A percentile compares a stretch with the other conserved stretches of the same genome.
Conservation (phyloP, 2,113 vertebrate genomes). For the Phaethon lepturus region DNA sequence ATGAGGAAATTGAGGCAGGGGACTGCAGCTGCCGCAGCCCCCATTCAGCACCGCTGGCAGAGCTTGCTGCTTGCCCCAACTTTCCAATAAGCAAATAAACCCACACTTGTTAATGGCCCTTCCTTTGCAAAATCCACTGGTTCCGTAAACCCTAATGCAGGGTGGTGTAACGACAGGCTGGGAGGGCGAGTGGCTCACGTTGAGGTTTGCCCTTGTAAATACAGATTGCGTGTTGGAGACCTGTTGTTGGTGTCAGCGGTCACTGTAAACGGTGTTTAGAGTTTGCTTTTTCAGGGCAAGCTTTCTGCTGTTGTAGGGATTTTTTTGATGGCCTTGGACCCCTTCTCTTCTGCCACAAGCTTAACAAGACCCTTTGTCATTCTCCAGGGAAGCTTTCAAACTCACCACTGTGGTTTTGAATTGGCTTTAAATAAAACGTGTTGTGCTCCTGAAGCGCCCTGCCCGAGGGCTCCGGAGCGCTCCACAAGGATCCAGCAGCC, state of each 20-base stretch:
- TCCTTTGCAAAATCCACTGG: neutral
- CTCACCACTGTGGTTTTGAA: neutral
- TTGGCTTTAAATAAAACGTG: neutral
- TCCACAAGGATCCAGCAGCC: neutral
- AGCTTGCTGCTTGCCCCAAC: neutral
- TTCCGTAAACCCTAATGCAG: accelerated
- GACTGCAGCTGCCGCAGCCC: neutral
- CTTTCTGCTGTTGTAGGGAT: neutral
- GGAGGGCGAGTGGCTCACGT: neutral
- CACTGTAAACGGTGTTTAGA: neutral
- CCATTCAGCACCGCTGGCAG: neutral
- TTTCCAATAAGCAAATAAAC: neutral
- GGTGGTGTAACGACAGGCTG: accelerated
- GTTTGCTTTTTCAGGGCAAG: neutral
- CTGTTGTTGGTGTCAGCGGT: neutral
- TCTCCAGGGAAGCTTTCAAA: neutral
- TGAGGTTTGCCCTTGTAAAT: neutral
- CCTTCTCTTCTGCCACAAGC: neutral
- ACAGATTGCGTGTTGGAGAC: neutral
- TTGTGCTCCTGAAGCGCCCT: neutral
- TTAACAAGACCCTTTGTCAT: neutral
- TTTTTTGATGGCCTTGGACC: neutral
- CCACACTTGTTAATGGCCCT: neutral
- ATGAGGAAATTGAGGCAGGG: neutral
- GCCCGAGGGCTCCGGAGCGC: neutral